Percentiles rank a stretch among this genome's conserved stretches.
Conservation (phyloP, 2,113 vertebrate species). For the Podocnemis expansa region DNA sequence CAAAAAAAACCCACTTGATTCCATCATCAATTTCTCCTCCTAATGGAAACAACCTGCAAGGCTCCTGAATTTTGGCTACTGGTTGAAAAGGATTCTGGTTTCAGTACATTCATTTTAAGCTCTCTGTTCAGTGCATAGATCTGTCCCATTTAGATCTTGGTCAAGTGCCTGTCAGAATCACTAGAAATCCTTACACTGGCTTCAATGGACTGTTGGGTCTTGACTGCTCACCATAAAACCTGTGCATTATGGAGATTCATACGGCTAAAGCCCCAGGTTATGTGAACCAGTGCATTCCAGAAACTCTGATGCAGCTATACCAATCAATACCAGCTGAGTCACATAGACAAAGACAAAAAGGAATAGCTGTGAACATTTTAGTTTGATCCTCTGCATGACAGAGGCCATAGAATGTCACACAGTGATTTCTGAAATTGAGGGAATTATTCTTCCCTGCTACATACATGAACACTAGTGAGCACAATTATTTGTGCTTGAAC, state of each 20-base stretch:
- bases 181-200: no score
- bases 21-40: neutral
- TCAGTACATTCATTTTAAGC: neutral
- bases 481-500: neutral
- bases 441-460: neutral
- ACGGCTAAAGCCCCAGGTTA: neutral
- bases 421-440: neutral
- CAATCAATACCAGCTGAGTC: fast-evolving
- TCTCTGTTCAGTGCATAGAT: neutral
- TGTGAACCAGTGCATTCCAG: neutral
- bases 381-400: neutral
- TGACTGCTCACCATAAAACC: neutral
- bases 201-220: neutral
- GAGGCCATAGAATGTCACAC: neutral
- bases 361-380: neutral
- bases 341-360: neutral
- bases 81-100: neutral
- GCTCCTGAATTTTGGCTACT: neutral
- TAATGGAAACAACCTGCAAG: neutral
- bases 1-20: neutral
- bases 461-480: neutral
- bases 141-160: no score
- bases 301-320: neutral
- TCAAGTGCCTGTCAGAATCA: no score
- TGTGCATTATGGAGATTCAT: neutral